Evolutionary conservation across 2,888 invertebrate species (phyloP).

Genomic region (Sialis fuliginosa): DNA sequence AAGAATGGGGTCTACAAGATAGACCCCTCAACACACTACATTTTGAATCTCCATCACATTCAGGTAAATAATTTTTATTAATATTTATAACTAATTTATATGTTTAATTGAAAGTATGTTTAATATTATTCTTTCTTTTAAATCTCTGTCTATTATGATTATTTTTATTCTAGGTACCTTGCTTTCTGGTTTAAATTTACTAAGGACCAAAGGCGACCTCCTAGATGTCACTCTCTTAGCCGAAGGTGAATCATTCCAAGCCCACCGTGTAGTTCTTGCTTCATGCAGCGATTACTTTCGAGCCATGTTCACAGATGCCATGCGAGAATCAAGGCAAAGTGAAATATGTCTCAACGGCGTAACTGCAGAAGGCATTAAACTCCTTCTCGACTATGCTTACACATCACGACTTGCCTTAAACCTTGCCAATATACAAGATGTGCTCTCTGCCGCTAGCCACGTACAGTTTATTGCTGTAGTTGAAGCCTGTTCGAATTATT

Average conservation of each 20-base stretch:
- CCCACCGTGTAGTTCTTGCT: constrained; percentile 50
- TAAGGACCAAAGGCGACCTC: constrained; percentile 39
- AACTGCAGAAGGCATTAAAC: constrained; percentile 41
- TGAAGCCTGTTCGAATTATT: constrained; percentile 43
- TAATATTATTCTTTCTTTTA: too few species aligned
- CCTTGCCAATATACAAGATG: constrained; percentile 45
- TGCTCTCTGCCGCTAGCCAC: constrained; percentile 50
- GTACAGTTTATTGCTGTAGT: constrained; percentile 44
- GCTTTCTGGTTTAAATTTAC: constrained; percentile 38
- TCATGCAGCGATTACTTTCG: constrained; percentile 58
- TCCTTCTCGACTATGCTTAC: constrained; percentile 49
- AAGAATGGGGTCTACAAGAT: constrained; percentile 22
- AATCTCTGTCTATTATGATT: background rate
- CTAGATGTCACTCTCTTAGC: constrained; percentile 49
- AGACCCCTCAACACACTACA: constrained; percentile 26
- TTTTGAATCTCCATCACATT: constrained; percentile 38
- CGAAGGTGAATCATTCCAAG: constrained; percentile 44
- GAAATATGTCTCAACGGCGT: constrained; percentile 48
- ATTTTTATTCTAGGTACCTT: constrained; percentile 18
- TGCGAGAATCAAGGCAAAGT: constrained; percentile 44
- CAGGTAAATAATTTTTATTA: constrained; percentile 16
- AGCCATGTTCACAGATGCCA: constrained; percentile 56
- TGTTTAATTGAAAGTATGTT: too few species aligned
- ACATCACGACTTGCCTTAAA: constrained; percentile 43
- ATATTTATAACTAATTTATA: background rate